Base-by-base conservation (phyloP, 2,888 invertebrate species). In the Chirona hameri region DNA sequence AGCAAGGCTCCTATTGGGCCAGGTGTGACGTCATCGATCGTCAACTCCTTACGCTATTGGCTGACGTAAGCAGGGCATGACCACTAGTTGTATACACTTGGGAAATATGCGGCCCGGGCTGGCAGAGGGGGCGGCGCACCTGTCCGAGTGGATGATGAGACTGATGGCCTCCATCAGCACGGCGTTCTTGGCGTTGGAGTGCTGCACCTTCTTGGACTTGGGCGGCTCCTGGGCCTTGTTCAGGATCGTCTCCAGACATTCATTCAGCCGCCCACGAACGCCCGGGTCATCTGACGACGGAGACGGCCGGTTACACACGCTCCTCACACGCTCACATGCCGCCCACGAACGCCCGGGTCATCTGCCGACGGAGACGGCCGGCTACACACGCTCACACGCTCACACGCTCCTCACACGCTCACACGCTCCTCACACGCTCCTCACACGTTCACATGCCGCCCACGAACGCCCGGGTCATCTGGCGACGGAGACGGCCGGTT, bases 221-320 rank as follows among this genome's bases (percentile, higher is more conserved):
- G 99, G 99, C 85, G 99, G 98, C 89, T 99, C 99, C 89, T 99
- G 98, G 31, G 99, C 99, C 90, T 98, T 99, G 89, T 98, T 98
- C 87, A 99, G 91, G 87, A 99, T 98, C 31, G 98, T 98, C 89
- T 99, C 99, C 86, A 99, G 90, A 87, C 99, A 99, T 90, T 99
- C 99, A 87, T 98, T 97, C 79, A 99, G 91, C 84, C 99, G 92
- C 27, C 98, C 97, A 85, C 97, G 92, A 3, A 99, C 97, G 60
- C 98, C 98, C 81, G 99, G 97, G 90, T 99, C 99, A 87, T 98
- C 97, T 86, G 92, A 91, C 90, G 85, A 57, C 9, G 24, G n/a
- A 52, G 7, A 24, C 29, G 52, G 7, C 57, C 39, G 7, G 39
- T 39, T 39, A 39, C 39, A 39, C 39, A 39, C 39, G 39, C 39